Percentiles rank a stretch among this genome's conserved stretches.
These are phyloP conservation scores for Macrobrachium rosenbergii DNA, from an alignment of 1,140 invertebrate species.

Conservation along the genomic window DNA sequence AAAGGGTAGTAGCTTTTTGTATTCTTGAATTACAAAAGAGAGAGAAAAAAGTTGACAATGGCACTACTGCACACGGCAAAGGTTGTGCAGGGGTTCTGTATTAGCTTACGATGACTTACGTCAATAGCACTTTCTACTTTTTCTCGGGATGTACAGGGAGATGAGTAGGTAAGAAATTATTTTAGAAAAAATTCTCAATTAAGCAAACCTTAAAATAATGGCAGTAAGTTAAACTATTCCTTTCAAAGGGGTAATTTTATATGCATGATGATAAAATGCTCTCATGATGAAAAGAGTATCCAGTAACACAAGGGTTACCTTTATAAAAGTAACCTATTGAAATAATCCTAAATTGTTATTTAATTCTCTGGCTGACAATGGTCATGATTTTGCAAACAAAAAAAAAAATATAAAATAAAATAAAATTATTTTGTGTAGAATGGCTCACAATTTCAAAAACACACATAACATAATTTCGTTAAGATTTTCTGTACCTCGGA, in stretches of 20 bases:
- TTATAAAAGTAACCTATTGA: not conserved
- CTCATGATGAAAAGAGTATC: not conserved
- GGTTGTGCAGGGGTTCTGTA: too few species aligned
- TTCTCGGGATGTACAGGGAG: too few species aligned
- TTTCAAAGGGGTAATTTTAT: too few species aligned
- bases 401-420: conserved; percentile 1
- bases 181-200: too few species aligned
- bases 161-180: too few species aligned
- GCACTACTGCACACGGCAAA: too few species aligned
- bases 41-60: not conserved
- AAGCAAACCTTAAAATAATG: too few species aligned
- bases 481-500: conserved; percentile 12
- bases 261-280: too few species aligned
- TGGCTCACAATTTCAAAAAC: not conserved
- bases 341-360: not conserved
- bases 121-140: too few species aligned
- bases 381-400: not conserved
- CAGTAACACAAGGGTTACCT: not conserved
- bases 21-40: not conserved
- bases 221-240: too few species aligned
- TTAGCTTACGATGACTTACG: too few species aligned
- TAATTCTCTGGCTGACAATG: not conserved
- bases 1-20: not conserved
- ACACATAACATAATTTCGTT: not conserved
- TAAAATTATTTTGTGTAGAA: not conserved